Base-by-base conservation (phyloP, 2,113 vertebrate species). In the Microcebus murinus region DNA sequence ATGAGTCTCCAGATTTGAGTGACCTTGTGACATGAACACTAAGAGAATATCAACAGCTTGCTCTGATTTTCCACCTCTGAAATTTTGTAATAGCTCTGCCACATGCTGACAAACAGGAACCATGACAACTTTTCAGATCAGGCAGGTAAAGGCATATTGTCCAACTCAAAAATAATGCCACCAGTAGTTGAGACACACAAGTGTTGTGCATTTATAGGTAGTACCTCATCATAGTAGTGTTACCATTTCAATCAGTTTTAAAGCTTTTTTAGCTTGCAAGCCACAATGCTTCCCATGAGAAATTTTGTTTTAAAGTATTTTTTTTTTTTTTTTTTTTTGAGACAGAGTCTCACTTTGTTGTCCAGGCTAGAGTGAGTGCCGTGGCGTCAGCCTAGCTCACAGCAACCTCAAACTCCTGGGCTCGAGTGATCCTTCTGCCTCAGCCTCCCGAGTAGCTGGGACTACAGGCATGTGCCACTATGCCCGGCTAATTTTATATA, bases 301-400 rank as follows among this genome's bases (percentile, higher is more conserved):
- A 80, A 4, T 59, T 95, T 91, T 83, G 1, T 27, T 48, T 96
- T 52, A 36, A 80, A 87, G 91, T 80, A 87, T 74, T 76, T 96
- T 68, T 67, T 94, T 87, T 95, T 31, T n/a, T n/a, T n/a, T n/a
- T n/a, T n/a, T n/a, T n/a, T n/a, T n/a, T n/a, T n/a, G n/a, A n/a
- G n/a, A n/a, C n/a, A n/a, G n/a, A n/a, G n/a, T n/a, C n/a, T n/a
- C n/a, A n/a, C n/a, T n/a, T n/a, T n/a, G n/a, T n/a, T n/a, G n/a
- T n/a, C n/a, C n/a, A n/a, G n/a, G n/a, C n/a, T n/a, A n/a, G n/a
- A n/a, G n/a, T n/a, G n/a, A n/a, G n/a, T n/a, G n/a, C n/a, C n/a
- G n/a, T n/a, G n/a, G n/a, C n/a, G n/a, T n/a, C n/a, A n/a, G n/a
- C n/a, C n/a, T n/a, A n/a, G n/a, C n/a, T n/a, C n/a, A n/a, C n/a